Evolutionary conservation across 2,888 invertebrate species (phyloP).

Genomic region (Temnothorax unifasciatus): DNA sequence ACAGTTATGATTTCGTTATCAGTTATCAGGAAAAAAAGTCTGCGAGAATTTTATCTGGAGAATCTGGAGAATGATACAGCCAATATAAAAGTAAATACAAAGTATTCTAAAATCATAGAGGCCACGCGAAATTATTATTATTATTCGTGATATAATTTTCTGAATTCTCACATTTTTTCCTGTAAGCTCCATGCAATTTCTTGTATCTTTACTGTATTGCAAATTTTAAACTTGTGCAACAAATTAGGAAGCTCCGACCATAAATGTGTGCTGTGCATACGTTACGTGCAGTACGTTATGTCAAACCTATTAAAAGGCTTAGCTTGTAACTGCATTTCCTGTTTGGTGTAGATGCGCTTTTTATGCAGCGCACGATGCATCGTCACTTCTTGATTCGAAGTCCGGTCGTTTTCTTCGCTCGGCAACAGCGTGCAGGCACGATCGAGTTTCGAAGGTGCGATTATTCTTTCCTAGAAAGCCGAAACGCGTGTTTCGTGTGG

Average conservation of each 20-base stretch:
- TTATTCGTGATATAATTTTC: neutral
- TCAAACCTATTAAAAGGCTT: constrained; percentile 24
- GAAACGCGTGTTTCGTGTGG: constrained; percentile 55
- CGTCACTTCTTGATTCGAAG: constrained; percentile 17
- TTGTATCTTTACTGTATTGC: neutral
- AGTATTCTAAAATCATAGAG: neutral
- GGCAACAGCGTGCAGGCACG: constrained; percentile 4
- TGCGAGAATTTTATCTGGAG: no score
- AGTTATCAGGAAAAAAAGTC: no score
- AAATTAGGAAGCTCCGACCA: neutral
- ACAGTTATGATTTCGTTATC: neutral
- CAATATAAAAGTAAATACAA: no score
- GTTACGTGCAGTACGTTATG: neutral
- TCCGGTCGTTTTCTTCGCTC: constrained; percentile 1
- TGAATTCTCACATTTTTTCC: neutral
- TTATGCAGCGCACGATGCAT: constrained; percentile 47
- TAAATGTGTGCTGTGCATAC: neutral
- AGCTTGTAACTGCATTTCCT: constrained; percentile 15
- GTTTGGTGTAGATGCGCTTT: constrained; percentile 28
- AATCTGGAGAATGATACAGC: no score
- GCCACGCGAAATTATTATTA: neutral
- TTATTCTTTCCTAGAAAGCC: constrained; percentile 53
- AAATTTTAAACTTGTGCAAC: neutral
- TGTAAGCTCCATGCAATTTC: neutral
- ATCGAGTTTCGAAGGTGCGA: neutral